Conservation (phyloP, 2,113 vertebrate genomes). For the Melanostigma gelatinosum region DNA sequence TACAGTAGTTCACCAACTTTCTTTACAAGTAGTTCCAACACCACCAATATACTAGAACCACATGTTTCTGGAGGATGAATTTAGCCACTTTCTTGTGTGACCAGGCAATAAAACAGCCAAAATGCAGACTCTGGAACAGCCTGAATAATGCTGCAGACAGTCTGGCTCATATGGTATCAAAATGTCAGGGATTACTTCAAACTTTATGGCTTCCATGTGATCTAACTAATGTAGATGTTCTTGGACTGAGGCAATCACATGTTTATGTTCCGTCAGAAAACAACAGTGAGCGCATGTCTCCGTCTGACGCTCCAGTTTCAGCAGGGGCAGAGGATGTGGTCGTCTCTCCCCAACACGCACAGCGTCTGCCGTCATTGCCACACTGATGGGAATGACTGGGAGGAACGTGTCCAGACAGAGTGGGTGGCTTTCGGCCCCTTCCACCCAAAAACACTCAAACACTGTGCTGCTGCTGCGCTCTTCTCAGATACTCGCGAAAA, state of each 20-base stretch:
- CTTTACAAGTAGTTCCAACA: not conserved
- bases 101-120: not conserved
- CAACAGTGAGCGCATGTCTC: slow-evolving; percentile 23
- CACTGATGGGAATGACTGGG: slow-evolving; percentile 62
- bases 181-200: not conserved
- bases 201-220: not conserved
- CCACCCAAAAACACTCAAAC: slow-evolving; percentile 42
- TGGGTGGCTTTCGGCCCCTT: slow-evolving; percentile 56
- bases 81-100: not conserved
- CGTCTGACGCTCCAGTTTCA: not conserved
- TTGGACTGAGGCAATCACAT: not conserved
- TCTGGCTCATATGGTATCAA: slow-evolving; percentile 6
- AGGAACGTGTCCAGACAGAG: slow-evolving; percentile 70
- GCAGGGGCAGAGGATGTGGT: slow-evolving; percentile 65
- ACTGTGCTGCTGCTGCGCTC: slow-evolving; percentile 7
- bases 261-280: slow-evolving; percentile 22
- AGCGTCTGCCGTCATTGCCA: slow-evolving; percentile 60
- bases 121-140: not conserved
- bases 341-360: slow-evolving; percentile 22
- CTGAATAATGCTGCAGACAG: not conserved
- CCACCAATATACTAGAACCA: not conserved
- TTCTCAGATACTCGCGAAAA: slow-evolving; percentile 50
- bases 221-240: not conserved
- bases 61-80: not conserved
- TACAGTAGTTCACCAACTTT: not conserved